phyloP scores from a whole-genome alignment of 1,140 invertebrate species.

The Hypothenemus hampei region DNA sequence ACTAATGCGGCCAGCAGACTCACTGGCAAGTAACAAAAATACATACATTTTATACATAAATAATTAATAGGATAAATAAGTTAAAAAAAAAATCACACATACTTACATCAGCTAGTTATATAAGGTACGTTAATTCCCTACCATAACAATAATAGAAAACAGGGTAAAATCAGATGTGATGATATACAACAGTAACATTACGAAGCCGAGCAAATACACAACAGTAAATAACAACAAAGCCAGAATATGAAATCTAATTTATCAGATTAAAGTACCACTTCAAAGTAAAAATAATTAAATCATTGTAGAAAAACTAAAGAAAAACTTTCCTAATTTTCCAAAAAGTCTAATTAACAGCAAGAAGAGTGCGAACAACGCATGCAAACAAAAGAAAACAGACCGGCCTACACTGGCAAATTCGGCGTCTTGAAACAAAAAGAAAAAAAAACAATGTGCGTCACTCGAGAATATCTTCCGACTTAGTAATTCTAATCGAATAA shows the following conservation, averaged over 20 bases:
- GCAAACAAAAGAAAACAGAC: constrained; percentile 33
- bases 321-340: not conserved
- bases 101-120: constrained; percentile 43
- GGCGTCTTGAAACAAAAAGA: no score
- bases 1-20: constrained; percentile 31
- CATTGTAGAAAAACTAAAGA: constrained; percentile 5
- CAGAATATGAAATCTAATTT: constrained; percentile 28
- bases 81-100: constrained; percentile 45
- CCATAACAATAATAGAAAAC: constrained; percentile 31
- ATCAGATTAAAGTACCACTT: constrained; percentile 30
- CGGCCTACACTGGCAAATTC: constrained; percentile 38
- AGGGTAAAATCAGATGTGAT: constrained; percentile 35
- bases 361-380: not conserved
- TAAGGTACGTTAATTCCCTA: constrained; percentile 45
- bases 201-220: constrained; percentile 10
- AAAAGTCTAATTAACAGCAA: not conserved
- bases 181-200: constrained; percentile 33
- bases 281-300: constrained; percentile 8
- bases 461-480: constrained; percentile 22
- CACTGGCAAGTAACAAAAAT: constrained; percentile 42
- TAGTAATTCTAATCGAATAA: constrained; percentile 42
- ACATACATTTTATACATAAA: constrained; percentile 46
- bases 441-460: constrained; percentile 28
- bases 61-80: constrained; percentile 44
- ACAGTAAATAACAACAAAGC: constrained; percentile 22